A percentile compares a stretch with the other conserved stretches of the same genome.
phyloP scores from a whole-genome alignment of 2,113 vertebrate species.

The Callopanchax toddi region DNA sequence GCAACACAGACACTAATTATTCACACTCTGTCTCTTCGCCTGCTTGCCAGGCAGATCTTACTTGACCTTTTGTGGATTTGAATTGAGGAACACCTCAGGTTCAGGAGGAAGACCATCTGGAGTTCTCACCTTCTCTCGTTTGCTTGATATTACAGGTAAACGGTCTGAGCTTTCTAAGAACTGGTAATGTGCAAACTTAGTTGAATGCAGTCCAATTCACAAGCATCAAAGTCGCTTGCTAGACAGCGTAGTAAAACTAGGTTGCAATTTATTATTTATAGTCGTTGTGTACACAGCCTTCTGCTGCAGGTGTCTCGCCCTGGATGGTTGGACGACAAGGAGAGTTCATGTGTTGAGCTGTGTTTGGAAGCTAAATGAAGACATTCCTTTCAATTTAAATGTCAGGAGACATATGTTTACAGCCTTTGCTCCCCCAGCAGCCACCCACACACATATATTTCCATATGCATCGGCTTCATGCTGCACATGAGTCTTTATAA shows the following conservation, averaged over 20 bases:
- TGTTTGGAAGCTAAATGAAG: constrained; percentile 5
- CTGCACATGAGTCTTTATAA: constrained; percentile 3
- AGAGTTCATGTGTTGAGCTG: not conserved
- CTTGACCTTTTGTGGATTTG: constrained; percentile 80
- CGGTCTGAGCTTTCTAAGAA: constrained; percentile 11
- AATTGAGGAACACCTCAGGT: constrained; percentile 70
- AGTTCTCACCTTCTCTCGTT: constrained; percentile 38
- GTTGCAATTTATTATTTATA: constrained; percentile 56
- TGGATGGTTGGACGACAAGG: not conserved
- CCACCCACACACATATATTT: constrained; percentile 7
- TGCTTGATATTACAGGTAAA: not conserved
- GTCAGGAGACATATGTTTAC: constrained; percentile 6
- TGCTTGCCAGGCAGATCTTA: constrained; percentile 72
- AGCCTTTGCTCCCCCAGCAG: not conserved
- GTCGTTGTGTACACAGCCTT: constrained; percentile 33
- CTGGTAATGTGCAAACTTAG: constrained; percentile 19
- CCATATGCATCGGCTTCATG: constrained; percentile 6
- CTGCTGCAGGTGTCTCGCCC: constrained; percentile 22
- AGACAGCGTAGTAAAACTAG: constrained; percentile 43
- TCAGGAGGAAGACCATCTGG: constrained; percentile 49
- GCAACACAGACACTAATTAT: constrained; percentile 81
- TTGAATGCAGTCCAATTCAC: constrained; percentile 44
- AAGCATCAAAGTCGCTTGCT: constrained; percentile 3
- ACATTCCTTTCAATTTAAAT: constrained; percentile 9
- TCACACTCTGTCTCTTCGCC: constrained; percentile 63